Percentiles rank a stretch among this genome's conserved stretches.
Evolutionary conservation across 1,140 invertebrate species (phyloP).

Genomic region (Sarcophaga bullata): DNA sequence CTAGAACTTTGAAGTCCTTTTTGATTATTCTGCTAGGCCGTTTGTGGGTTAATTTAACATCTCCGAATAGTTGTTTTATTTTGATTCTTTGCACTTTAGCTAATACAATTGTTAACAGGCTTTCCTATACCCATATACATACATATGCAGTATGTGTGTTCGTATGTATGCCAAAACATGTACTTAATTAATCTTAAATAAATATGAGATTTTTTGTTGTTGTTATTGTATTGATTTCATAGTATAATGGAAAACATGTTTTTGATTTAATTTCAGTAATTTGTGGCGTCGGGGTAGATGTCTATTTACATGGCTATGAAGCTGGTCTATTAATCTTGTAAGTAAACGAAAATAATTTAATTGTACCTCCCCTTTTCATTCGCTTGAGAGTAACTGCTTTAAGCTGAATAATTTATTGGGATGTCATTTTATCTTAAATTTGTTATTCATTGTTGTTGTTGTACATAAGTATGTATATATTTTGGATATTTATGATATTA

Average conservation of each 20-base stretch:
- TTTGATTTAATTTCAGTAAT: constrained; percentile 60
- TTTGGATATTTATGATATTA: background rate
- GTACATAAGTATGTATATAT: too few relatives aligned
- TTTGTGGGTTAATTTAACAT: background rate
- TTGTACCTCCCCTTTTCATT: background rate
- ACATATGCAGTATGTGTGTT: background rate
- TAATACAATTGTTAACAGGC: background rate
- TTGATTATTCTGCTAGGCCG: background rate
- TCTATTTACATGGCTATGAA: constrained; percentile 58
- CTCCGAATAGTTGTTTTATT: background rate
- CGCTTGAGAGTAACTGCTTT: background rate
- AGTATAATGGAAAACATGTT: constrained; percentile 23
- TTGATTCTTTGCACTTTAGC: background rate
- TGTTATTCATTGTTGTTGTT: too few relatives aligned
- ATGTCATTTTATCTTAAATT: background rate
- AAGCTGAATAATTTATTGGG: background rate
- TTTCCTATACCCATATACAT: too few relatives aligned
- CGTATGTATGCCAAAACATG: background rate
- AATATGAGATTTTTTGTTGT: background rate
- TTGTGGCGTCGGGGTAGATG: constrained; percentile 63
- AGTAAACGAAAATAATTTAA: constrained; percentile 43
- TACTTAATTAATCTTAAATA: constrained; percentile 27
- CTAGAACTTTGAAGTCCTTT: too few relatives aligned
- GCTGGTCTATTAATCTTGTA: constrained; percentile 63
- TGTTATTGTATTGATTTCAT: background rate